Conservation (phyloP, 2,888 invertebrate genomes). For the Dendrolimus pini region DNA sequence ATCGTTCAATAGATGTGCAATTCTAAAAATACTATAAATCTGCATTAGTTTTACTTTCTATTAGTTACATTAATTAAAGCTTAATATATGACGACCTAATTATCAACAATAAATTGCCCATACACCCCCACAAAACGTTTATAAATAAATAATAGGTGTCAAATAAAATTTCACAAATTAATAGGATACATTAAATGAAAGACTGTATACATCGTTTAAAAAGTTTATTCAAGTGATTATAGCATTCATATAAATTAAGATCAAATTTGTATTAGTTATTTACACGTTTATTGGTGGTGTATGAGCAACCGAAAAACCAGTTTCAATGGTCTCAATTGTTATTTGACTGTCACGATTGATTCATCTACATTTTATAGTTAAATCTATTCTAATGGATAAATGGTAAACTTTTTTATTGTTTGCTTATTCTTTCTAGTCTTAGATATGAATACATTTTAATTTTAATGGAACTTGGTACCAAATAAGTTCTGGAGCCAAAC, state of each 20-base stretch:
- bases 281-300: constrained; percentile 66
- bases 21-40: not conserved
- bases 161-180: constrained; percentile 55
- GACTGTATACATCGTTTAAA: constrained; percentile 50
- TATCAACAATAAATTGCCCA: constrained; percentile 54
- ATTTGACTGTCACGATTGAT: not conserved
- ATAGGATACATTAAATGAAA: constrained; percentile 69
- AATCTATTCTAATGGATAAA: no score
- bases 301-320: constrained; percentile 62
- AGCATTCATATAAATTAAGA: constrained; percentile 34
- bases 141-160: constrained; percentile 43
- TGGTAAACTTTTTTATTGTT: no score
- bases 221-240: constrained; percentile 63
- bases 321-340: not conserved
- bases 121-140: constrained; percentile 75
- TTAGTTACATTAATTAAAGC: not conserved
- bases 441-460: no score
- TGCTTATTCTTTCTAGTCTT: no score
- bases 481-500: no score
- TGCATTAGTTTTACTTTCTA: not conserved
- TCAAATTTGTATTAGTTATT: constrained; percentile 42
- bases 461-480: no score
- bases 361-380: no score
- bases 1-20: not conserved
- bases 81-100: not conserved